Conservation (phyloP, 1,140 invertebrate species). For the Bombus terrestris region DNA sequence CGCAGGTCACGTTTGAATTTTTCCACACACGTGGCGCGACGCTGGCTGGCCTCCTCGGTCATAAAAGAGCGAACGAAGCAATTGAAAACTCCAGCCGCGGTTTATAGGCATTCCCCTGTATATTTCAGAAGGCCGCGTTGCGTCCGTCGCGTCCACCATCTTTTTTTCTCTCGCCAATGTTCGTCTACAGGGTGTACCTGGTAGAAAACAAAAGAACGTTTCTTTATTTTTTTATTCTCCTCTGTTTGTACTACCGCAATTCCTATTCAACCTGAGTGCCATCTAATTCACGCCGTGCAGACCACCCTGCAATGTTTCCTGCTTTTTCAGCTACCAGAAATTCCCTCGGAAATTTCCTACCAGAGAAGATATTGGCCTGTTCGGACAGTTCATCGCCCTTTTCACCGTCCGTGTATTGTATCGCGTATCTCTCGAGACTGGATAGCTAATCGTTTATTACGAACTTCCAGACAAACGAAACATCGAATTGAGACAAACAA, state of each 20-base stretch:
- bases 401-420: no score
- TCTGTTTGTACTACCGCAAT: no score
- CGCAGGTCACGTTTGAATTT: constrained; percentile 29
- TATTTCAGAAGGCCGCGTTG: constrained; percentile 39
- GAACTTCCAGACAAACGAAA: no score
- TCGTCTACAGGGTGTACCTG: not conserved
- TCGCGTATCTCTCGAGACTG: no score
- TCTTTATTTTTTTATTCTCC: not conserved
- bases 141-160: not conserved
- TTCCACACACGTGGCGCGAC: constrained; percentile 12
- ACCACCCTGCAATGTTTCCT: no score
- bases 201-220: not conserved
- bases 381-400: no score
- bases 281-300: no score
- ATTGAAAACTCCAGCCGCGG: constrained; percentile 56
- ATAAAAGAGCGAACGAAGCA: constrained; percentile 63
- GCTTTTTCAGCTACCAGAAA: no score
- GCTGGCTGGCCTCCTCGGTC: not conserved
- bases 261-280: not conserved
- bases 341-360: no score
- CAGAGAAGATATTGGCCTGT: no score
- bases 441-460: no score
- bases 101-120: constrained; percentile 55
- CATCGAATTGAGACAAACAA: no score
- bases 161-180: not conserved